phyloP scores from a whole-genome alignment of 2,113 vertebrate genomes.

The Syngnathus typhle region DNA sequence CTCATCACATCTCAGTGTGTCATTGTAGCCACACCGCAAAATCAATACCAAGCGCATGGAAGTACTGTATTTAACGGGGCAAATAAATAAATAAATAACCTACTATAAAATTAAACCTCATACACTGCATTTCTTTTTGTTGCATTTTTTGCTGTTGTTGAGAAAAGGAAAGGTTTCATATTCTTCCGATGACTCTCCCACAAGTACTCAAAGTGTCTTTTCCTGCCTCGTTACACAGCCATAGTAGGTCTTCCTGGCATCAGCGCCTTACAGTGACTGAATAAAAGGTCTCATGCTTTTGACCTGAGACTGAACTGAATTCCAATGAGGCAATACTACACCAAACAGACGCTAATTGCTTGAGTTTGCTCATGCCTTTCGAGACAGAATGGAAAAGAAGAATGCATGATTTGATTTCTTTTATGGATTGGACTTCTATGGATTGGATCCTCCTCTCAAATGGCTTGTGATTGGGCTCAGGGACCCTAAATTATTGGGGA shows the following conservation, averaged over 20 bases:
- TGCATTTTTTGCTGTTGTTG: not conserved
- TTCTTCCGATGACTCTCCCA: not conserved
- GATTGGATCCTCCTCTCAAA: conserved; percentile 1
- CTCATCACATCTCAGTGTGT: conserved; percentile 33
- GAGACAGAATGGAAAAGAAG: not conserved
- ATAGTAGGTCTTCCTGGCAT: conserved; percentile 3
- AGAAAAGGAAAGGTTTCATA: not conserved
- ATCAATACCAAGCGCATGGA: conserved; percentile 41
- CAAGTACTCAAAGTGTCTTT: not conserved
- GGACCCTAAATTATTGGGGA: not conserved
- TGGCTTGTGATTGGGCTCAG: not conserved
- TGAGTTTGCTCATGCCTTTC: conserved; percentile 7
- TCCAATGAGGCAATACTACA: conserved; percentile 26
- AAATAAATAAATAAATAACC: conserved; percentile 13
- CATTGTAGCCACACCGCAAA: conserved; percentile 21
- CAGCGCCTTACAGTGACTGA: conserved; percentile 14
- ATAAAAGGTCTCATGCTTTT: conserved; percentile 23
- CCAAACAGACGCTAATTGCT: conserved; percentile 33
- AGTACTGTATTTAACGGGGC: conserved; percentile 17
- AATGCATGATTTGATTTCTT: conserved; percentile 8
- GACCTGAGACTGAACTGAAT: conserved; percentile 35
- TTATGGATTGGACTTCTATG: not conserved
- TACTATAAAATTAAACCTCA: conserved; percentile 18
- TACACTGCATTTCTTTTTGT: conserved; percentile 10
- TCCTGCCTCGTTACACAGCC: not conserved